Base-by-base conservation (phyloP, 37 sponge, comb jelly and placozoan species). In the Chondrosia reniformis region DNA sequence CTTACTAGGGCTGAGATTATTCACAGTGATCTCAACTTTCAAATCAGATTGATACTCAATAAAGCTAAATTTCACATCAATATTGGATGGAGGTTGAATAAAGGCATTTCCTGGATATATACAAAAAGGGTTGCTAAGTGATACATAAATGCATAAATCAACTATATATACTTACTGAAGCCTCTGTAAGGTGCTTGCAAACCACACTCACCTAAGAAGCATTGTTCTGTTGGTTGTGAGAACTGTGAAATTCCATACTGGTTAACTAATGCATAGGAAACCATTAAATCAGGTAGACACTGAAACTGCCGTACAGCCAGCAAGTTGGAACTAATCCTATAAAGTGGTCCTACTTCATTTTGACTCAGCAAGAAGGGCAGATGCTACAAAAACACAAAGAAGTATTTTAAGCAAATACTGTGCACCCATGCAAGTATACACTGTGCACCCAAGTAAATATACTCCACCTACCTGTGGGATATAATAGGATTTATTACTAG, bases 81-180 rank as follows among this genome's bases (percentile, higher is more conserved):
- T 69, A 2, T 44, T 44, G 42, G 43, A 40, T 21, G 72, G 72
- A 40, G 72, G 72, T 8, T 40, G 72, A 69, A 44, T 41, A 39
- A 69, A 69, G 22, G 37, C 72, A 69, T 69, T 69, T 36, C 72
- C 72, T 69, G 5, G 24, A 69, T n/a, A n/a, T n/a, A n/a, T n/a
- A n/a, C n/a, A n/a, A n/a, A n/a, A n/a, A n/a, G n/a, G 28, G 6
- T 59, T 19, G 28, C n/a, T 6, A 13, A 19, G 28, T 19, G 8
- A 30, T 6, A 30, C n/a, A 59, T 19, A 59, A 25, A 59, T 30
- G 9, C 61, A 59, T 15, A 49, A 19, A 49, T 49, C 30, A 5
- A 19, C 30, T 59, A 59, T 5, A 30, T 59, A 30, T 19, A 19
- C 10, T 19, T 15, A 49, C 10, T 49, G 52, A 10, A 49, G 52